A percentile compares a stretch with the other conserved stretches of the same genome.
Conservation (phyloP, 23 tunicate species). For the Oikopleura dioica region DNA sequence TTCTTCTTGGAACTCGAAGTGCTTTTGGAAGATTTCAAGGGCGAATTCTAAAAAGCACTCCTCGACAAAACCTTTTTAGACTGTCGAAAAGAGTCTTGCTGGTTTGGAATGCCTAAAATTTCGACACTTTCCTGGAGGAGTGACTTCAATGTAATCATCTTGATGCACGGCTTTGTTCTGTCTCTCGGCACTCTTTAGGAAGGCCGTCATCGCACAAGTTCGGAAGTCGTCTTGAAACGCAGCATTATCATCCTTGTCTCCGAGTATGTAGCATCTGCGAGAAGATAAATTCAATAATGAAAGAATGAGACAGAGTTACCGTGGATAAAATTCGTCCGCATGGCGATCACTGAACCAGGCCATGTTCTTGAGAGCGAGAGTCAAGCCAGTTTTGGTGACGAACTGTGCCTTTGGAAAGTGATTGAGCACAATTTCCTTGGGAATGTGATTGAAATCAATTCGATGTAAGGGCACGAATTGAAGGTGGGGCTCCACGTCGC, state of each 20-base stretch:
- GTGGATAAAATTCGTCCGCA: background rate
- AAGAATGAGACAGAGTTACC: background rate
- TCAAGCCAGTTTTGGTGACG: slow-evolving; percentile 3
- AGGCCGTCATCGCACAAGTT: slow-evolving; percentile 25
- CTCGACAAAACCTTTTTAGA: too few species aligned
- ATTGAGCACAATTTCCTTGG: background rate
- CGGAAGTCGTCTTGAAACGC: slow-evolving; percentile 50
- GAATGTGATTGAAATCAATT: background rate
- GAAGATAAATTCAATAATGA: background rate
- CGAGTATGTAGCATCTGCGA: slow-evolving; percentile 3
- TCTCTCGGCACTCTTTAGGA: slow-evolving; percentile 38
- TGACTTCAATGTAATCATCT: too few species aligned
- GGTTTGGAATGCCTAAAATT: too few species aligned
- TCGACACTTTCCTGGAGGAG: too few species aligned
- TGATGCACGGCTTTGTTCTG: too few species aligned
- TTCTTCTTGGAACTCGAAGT: too few species aligned
- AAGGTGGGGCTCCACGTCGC: background rate
- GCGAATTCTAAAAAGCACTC: too few species aligned
- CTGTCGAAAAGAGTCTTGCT: too few species aligned
- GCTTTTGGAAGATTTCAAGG: too few species aligned
- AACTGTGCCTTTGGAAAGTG: background rate
- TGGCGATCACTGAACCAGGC: background rate
- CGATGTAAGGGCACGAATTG: slow-evolving; percentile 6
- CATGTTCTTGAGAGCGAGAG: background rate
- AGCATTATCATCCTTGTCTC: background rate